Conservation (phyloP, 2,797 vertebrate genomes). For the Echiichthys vipera region DNA sequence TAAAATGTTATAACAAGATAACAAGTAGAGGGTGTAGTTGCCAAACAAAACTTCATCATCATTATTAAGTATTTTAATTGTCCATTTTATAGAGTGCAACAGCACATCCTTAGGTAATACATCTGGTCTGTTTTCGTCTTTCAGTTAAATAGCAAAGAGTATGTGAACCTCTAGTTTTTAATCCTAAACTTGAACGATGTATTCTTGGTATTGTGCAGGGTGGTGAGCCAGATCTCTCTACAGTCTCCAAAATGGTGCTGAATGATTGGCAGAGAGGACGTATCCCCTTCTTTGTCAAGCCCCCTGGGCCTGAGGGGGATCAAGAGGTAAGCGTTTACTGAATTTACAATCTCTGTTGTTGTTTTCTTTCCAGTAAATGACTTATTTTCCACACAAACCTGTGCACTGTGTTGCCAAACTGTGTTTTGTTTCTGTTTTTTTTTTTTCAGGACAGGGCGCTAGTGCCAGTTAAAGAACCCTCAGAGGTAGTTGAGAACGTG, state of each 20-base stretch:
- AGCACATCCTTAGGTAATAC: neutral
- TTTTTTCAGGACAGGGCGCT: conserved; percentile 53
- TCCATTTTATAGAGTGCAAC: conserved; percentile 15
- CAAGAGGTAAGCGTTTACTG: conserved; percentile 80
- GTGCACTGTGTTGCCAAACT: neutral
- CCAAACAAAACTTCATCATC: neutral
- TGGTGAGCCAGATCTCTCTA: conserved; percentile 93
- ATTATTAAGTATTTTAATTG: neutral
- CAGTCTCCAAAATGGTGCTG: conserved; percentile 98
- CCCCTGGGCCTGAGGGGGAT: conserved; percentile 86
- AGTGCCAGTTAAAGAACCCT: conserved; percentile 43
- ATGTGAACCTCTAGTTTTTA: neutral
- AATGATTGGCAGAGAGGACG: conserved; percentile 99
- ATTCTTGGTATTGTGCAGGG: conserved; percentile 83
- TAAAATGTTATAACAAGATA: neutral
- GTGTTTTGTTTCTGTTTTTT: conserved; percentile 3
- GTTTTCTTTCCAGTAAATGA: rapidly evolving
- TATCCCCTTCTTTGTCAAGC: conserved; percentile 98
- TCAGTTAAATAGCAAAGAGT: neutral
- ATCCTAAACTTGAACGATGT: conserved; percentile 1
- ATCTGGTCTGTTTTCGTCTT: neutral
- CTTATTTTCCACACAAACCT: neutral
- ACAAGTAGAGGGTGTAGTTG: neutral
- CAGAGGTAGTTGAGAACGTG: conserved; percentile 35
- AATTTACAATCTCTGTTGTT: neutral